Evolutionary conservation across 2,113 vertebrate species (phyloP).

Genomic region (Dipodomys ordii): DNA sequence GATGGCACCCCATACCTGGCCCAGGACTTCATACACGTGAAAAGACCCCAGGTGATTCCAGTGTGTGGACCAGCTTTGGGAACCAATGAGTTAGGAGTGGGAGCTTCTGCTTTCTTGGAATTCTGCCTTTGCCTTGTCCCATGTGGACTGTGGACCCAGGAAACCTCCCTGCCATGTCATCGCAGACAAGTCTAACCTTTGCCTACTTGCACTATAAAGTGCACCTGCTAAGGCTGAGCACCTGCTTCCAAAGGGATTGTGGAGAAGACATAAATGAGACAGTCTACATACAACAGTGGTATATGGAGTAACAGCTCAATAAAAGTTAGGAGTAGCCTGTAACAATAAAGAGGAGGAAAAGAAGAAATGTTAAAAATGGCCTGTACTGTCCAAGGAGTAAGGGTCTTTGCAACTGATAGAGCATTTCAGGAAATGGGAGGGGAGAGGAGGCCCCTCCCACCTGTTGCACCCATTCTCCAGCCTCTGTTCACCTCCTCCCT

Average conservation of each 20-base stretch:
- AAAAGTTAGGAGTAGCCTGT: neutral
- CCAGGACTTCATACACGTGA: neutral
- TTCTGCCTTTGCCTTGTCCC: neutral
- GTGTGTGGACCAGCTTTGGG: neutral
- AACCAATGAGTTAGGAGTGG: neutral
- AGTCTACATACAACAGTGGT: rapidly evolving
- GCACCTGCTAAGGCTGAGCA: too few relatives aligned
- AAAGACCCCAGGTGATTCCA: neutral
- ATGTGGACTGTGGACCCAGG: neutral
- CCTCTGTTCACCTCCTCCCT: neutral
- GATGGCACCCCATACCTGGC: neutral
- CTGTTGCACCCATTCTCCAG: neutral
- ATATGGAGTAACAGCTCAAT: neutral
- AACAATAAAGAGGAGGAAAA: neutral
- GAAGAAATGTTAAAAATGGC: neutral
- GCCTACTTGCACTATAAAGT: neutral
- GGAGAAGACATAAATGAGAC: neutral
- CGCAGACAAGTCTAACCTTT: neutral
- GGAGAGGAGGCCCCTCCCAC: too few relatives aligned
- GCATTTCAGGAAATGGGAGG: neutral
- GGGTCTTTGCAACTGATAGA: neutral
- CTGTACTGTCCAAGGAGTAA: neutral
- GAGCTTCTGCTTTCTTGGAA: neutral
- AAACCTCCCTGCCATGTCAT: neutral
- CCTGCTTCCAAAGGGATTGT: neutral